Evolutionary conservation across 1,140 invertebrate species (phyloP).

Genomic region (Drosophila arawakana): DNA sequence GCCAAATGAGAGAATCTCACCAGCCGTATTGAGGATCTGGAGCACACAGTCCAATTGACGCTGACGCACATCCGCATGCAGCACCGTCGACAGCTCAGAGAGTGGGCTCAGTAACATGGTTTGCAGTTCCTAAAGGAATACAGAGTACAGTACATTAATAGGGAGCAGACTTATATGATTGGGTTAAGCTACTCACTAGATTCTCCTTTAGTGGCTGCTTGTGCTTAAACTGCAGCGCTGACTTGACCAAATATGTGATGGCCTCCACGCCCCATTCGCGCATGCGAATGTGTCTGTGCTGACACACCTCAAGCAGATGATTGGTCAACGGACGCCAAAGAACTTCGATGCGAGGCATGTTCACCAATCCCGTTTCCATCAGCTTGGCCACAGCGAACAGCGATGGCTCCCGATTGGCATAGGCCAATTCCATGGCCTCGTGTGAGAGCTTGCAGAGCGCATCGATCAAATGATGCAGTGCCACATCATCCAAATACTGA

Average conservation of each 20-base stretch:
- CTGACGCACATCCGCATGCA: slow-evolving; percentile 96
- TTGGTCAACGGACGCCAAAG: slow-evolving; percentile 98
- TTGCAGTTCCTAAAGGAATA: slow-evolving; percentile 89
- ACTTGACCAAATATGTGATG: slow-evolving; percentile 96
- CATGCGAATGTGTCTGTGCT: slow-evolving; percentile 97
- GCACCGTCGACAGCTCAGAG: slow-evolving; percentile 94
- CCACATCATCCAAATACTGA: slow-evolving; percentile 96
- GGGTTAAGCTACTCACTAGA: slow-evolving; percentile 86
- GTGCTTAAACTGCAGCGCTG: slow-evolving; percentile 95
- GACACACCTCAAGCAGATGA: slow-evolving; percentile 97
- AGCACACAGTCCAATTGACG: slow-evolving; percentile 97
- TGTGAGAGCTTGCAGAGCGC: slow-evolving; percentile 97
- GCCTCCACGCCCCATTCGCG: slow-evolving; percentile 99
- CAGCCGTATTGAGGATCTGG: slow-evolving; percentile 95
- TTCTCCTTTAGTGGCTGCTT: slow-evolving; percentile 93
- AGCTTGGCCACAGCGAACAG: slow-evolving; percentile 98
- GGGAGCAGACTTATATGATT: background rate
- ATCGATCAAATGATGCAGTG: slow-evolving; percentile 98
- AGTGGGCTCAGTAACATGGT: slow-evolving; percentile 94
- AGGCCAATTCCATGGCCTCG: slow-evolving; percentile 98
- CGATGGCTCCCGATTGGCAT: slow-evolving; percentile 97
- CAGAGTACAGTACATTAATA: background rate
- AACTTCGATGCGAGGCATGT: slow-evolving; percentile 96
- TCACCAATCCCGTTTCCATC: slow-evolving; percentile 97
- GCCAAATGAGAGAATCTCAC: slow-evolving; percentile 95